Evolutionary conservation across 1,140 invertebrate species (phyloP).

Genomic region (Drosophila carrolli): DNA sequence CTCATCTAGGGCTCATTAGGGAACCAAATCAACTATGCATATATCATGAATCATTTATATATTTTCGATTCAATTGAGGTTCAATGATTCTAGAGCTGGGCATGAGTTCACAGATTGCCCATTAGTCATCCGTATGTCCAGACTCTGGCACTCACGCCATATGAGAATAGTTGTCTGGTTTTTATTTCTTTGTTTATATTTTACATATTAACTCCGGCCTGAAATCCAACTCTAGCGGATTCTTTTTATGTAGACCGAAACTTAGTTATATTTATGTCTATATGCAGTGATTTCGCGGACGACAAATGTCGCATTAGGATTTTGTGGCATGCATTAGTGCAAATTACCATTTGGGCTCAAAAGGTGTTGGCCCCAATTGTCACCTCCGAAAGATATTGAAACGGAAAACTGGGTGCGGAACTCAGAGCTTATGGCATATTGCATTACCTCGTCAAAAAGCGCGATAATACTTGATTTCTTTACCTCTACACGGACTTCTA

Average conservation of each 20-base stretch:
- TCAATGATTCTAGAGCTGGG: constrained; percentile 63
- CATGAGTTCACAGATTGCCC: constrained; percentile 47
- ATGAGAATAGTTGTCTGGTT: constrained; percentile 34
- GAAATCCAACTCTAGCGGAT: constrained; percentile 2
- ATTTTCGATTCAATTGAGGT: constrained; percentile 53
- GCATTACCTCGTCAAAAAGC: constrained; percentile 65
- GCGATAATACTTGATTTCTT: constrained; percentile 45
- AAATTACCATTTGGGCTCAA: constrained; percentile 66
- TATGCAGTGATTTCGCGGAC: constrained; percentile 35
- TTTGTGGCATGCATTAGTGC: constrained; percentile 61
- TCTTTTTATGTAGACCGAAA: constrained; percentile 12
- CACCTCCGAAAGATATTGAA: constrained; percentile 69
- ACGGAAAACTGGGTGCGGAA: constrained; percentile 69
- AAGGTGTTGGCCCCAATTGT: constrained; percentile 80
- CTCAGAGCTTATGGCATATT: constrained; percentile 54
- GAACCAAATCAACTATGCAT: background rate
- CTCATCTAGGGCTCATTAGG: constrained; percentile 7
- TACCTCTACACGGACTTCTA: constrained; percentile 1
- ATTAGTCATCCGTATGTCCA: constrained; percentile 56
- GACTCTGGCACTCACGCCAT: constrained; percentile 14
- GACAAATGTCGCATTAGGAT: constrained; percentile 46
- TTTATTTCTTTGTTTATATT: background rate
- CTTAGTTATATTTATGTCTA: constrained; percentile 50
- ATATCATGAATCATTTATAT: constrained; percentile 47
- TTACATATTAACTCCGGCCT: background rate